Conservation (phyloP, 2,888 invertebrate genomes). For the Ennomos fuscantarius region DNA sequence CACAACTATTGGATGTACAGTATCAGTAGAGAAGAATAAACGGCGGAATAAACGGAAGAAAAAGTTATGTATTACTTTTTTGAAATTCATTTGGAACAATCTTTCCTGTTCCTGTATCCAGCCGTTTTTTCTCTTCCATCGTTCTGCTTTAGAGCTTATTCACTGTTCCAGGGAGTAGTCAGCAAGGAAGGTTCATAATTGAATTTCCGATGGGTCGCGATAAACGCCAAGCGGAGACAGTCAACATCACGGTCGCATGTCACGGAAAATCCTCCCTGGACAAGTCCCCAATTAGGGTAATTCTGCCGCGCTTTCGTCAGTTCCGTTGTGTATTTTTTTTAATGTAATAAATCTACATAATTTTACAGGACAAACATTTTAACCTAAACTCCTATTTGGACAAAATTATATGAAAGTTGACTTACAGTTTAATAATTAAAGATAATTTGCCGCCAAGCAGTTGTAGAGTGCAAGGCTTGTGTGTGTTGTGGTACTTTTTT, state of each 20-base stretch:
- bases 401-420: background rate
- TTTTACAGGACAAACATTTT: conserved; percentile 20
- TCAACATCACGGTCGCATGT: conserved; percentile 58
- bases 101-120: conserved; percentile 3
- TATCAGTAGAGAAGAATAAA: no score
- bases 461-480: no score
- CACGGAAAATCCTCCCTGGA: conserved; percentile 54
- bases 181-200: conserved; percentile 64
- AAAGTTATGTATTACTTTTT: no score
- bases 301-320: conserved; percentile 55
- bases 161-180: conserved; percentile 12
- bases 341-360: conserved; percentile 39
- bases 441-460: background rate
- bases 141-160: background rate
- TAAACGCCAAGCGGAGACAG: conserved; percentile 62
- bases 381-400: conserved; percentile 7
- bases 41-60: no score
- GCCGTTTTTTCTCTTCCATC: background rate
- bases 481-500: no score
- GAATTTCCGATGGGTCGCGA: conserved; percentile 66
- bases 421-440: background rate
- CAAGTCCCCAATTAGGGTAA: conserved; percentile 65
- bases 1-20: no score
- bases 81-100: no score
- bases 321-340: conserved; percentile 39